A percentile compares a stretch with the other conserved stretches of the same genome.
These are phyloP conservation scores for Cartodere bifasciata DNA, from an alignment of 2,888 invertebrate species.

Conservation along the genomic window DNA sequence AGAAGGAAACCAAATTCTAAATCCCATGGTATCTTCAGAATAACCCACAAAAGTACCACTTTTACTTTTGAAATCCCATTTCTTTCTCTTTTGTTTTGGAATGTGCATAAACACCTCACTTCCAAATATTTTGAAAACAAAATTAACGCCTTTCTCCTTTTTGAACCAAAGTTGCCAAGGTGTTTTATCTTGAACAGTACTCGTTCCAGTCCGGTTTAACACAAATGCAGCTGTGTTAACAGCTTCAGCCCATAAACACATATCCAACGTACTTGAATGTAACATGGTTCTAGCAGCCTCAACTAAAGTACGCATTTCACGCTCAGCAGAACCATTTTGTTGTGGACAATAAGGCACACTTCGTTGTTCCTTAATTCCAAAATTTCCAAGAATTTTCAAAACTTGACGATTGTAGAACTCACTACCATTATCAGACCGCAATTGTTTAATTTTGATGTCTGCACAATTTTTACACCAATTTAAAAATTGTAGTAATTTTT, in stretches of 20 bases:
- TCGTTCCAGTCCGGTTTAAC: conserved; percentile 16
- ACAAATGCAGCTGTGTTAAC: conserved; percentile 16
- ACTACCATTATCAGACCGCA: conserved; percentile 22
- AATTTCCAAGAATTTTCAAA: conserved; percentile 13
- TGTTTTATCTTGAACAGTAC: conserved; percentile 15
- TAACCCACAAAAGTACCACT: conserved; percentile 28
- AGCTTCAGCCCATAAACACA: conserved; percentile 26
- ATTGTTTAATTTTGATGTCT: conserved; percentile 16
- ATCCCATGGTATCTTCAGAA: conserved; percentile 18
- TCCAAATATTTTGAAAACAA: conserved; percentile 31
- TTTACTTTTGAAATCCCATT: conserved; percentile 25
- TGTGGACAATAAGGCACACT: conserved; percentile 25
- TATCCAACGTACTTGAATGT: conserved; percentile 16
- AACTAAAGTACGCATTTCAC: conserved; percentile 26
- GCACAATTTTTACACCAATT: conserved; percentile 19
- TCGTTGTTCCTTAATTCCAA: conserved; percentile 22
- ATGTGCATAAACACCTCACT: conserved; percentile 24
- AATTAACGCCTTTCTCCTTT: no score
- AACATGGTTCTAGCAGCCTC: conserved; percentile 23
- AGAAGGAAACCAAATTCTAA: conserved; percentile 14
- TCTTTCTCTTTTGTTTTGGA: conserved; percentile 24
- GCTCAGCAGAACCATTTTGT: conserved; percentile 28
- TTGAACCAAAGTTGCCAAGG: conserved; percentile 28
- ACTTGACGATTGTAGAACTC: conserved; percentile 21
- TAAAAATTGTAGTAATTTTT: conserved; percentile 15